Evolutionary conservation across 2,888 invertebrate genomes (phyloP).

Genomic region (Aspidiotus destructor): DNA sequence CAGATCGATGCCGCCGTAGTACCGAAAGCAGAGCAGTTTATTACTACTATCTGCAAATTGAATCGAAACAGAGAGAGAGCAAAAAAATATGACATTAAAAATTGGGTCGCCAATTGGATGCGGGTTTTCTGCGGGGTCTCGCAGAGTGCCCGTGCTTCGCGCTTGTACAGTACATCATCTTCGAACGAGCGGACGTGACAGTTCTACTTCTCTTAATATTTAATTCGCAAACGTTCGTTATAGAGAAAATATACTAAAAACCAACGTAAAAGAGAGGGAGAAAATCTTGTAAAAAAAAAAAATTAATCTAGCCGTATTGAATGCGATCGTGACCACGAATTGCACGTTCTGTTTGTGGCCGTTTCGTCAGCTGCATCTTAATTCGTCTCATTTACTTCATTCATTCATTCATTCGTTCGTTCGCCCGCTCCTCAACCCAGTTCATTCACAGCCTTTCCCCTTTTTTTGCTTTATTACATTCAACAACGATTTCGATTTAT

Average conservation of each 20-base stretch:
- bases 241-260: too few species aligned
- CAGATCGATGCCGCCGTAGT: slow-evolving; percentile 56
- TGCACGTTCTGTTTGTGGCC: slow-evolving; percentile 7
- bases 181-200: too few species aligned
- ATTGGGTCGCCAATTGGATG: too few species aligned
- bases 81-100: background rate
- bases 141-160: too few species aligned
- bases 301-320: too few species aligned
- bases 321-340: background rate
- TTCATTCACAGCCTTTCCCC: background rate
- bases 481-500: slow-evolving; percentile 13
- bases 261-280: too few species aligned
- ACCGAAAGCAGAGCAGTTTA: slow-evolving; percentile 59
- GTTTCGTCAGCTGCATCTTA: background rate
- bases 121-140: too few species aligned
- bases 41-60: slow-evolving; percentile 42
- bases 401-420: background rate
- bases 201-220: too few species aligned
- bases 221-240: too few species aligned
- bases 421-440: too few species aligned
- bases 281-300: too few species aligned
- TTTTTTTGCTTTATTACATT: background rate
- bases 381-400: background rate
- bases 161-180: too few species aligned
- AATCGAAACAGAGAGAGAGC: background rate